These are phyloP conservation scores for Acleris literana DNA, from an alignment of 2,888 invertebrate species.

Conservation along the genomic window DNA sequence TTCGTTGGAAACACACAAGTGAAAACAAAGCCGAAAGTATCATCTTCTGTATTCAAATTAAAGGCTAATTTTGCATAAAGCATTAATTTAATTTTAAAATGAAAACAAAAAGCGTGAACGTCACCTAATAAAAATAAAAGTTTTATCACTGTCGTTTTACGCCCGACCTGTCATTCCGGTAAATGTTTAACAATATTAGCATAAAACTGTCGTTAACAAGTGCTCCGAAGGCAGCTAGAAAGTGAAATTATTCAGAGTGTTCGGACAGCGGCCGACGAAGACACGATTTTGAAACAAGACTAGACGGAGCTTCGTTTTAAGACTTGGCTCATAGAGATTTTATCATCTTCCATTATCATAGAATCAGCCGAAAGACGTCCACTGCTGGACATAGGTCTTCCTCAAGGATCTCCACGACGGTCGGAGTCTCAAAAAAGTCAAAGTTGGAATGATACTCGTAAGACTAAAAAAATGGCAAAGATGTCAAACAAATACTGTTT, in stretches of 20 bases:
- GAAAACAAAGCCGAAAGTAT: background rate
- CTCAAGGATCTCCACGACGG: too few relatives aligned
- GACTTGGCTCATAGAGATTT: too few relatives aligned
- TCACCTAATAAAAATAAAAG: conserved; percentile 18
- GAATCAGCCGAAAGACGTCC: too few relatives aligned
- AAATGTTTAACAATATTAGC: conserved; percentile 31
- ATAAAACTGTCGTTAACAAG: conserved; percentile 19
- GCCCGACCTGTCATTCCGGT: conserved; percentile 15
- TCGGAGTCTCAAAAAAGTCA: too few relatives aligned
- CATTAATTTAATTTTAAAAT: background rate
- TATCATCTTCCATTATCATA: too few relatives aligned
- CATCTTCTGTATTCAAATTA: background rate
- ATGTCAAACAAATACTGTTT: too few relatives aligned
- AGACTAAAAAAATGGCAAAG: too few relatives aligned
- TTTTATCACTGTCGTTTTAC: conserved; percentile 8
- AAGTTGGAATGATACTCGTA: too few relatives aligned
- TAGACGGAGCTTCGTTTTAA: too few relatives aligned
- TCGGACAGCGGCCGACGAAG: background rate
- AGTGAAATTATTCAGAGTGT: conserved; percentile 22
- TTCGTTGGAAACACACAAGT: background rate
- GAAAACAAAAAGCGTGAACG: conserved; percentile 6
- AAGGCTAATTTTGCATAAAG: background rate
- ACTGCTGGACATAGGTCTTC: too few relatives aligned
- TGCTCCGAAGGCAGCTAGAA: conserved; percentile 15
- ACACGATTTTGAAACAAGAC: background rate